Evolutionary conservation across 2,888 invertebrate species (phyloP).

Genomic region (Petrolisthes cinctipes): DNA sequence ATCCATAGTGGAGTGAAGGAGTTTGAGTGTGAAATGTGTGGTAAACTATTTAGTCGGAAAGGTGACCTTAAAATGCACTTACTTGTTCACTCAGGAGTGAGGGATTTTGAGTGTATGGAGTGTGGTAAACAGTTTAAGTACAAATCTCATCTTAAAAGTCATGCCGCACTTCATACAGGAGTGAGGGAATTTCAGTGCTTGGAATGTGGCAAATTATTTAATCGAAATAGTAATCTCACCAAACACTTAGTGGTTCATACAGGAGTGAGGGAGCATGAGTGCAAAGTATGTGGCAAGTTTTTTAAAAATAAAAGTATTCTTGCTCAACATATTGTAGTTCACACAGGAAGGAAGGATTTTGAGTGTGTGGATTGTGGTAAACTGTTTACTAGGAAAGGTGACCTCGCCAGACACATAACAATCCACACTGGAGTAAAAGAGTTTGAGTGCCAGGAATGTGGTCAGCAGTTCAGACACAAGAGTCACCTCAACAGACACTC

Average conservation of each 20-base stretch:
- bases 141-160: no score
- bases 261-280: background rate
- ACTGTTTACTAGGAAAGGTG: background rate
- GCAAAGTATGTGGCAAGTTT: background rate
- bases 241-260: background rate
- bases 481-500: background rate
- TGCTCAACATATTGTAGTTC: background rate
- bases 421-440: background rate
- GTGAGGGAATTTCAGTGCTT: no score
- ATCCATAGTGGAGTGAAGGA: no score
- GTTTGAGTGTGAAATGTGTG: no score
- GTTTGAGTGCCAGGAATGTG: background rate
- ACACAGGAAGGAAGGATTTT: background rate
- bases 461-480: background rate
- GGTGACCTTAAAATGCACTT: no score
- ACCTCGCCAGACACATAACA: background rate
- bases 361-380: slow-evolving; percentile 2
- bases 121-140: no score
- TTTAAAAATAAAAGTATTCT: background rate
- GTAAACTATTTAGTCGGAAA: no score
- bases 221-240: no score
- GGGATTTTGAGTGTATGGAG: no score
- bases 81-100: no score
- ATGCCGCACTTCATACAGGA: no score
- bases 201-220: no score